Percentiles rank a stretch among this genome's conserved stretches.
These are phyloP conservation scores for Subanguina moxae DNA, from an alignment of 1,140 invertebrate genomes.

Conservation along the genomic window DNA sequence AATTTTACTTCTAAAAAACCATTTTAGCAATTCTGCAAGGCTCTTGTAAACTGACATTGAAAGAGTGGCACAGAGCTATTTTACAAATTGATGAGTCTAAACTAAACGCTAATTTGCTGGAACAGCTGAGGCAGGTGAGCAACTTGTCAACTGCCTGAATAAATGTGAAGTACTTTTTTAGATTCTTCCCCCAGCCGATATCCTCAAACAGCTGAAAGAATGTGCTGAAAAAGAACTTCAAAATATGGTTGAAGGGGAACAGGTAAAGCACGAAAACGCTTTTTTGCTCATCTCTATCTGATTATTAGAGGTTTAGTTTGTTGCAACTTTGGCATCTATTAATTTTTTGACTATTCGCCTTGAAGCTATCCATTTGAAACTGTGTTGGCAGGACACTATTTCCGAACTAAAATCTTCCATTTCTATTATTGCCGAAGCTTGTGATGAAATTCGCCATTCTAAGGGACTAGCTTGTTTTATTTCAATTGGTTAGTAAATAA, in stretches of 20 bases:
- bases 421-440: conserved; percentile 39
- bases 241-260: conserved; percentile 31
- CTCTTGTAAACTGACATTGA: conserved; percentile 36
- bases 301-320: conserved; percentile 23
- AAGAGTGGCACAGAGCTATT: conserved; percentile 34
- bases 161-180: no score
- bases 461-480: conserved; percentile 30
- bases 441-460: conserved; percentile 33
- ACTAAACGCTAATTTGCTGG: conserved; percentile 24
- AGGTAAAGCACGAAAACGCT: conserved; percentile 13
- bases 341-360: conserved; percentile 39
- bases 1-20: conserved; percentile 3
- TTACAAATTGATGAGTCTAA: conserved; percentile 33
- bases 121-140: not conserved
- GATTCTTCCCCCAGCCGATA: conserved; percentile 24
- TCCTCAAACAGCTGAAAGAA: conserved; percentile 25
- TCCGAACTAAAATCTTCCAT: conserved; percentile 30
- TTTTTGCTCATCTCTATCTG: no score
- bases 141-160: no score
- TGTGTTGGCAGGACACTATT: conserved; percentile 26
- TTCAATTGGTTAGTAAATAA: not conserved
- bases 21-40: conserved; percentile 43
- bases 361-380: conserved; percentile 30
- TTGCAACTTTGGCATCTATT: conserved; percentile 37
- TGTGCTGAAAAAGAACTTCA: conserved; percentile 18